phyloP scores from a whole-genome alignment of 2,888 invertebrate species.

The Cybosia mesomella region DNA sequence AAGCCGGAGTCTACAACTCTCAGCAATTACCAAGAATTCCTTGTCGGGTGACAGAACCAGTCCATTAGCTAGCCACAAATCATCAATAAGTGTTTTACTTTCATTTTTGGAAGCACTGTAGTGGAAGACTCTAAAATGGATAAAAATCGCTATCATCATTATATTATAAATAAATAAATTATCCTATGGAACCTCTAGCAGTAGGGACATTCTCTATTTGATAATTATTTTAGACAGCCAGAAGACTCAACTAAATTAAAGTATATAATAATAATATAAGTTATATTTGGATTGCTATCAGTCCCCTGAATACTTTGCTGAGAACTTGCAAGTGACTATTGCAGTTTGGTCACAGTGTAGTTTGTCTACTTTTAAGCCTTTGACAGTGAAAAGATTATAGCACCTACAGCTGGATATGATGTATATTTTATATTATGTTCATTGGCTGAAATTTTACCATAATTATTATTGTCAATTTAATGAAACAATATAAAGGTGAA shows the following conservation, averaged over 20 bases:
- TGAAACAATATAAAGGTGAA: background rate
- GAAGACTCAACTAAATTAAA: background rate
- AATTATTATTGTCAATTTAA: background rate
- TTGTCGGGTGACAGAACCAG: slow-evolving; percentile 93
- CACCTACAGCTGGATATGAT: background rate
- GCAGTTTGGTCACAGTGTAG: background rate
- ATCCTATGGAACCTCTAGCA: too few species aligned
- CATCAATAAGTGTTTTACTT: slow-evolving; percentile 91
- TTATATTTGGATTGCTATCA: background rate
- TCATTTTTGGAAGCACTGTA: slow-evolving; percentile 93
- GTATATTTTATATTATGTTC: background rate
- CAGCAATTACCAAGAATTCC: slow-evolving; percentile 93
- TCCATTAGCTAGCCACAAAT: slow-evolving; percentile 96
- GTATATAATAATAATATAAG: too few species aligned
- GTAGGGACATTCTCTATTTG: too few species aligned
- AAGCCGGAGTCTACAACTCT: slow-evolving; percentile 90
- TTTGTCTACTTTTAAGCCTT: background rate
- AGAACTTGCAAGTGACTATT: background rate
- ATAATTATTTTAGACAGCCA: too few species aligned
- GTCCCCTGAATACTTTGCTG: background rate
- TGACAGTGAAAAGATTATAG: background rate
- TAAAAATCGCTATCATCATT: slow-evolving; percentile 29
- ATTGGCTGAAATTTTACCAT: background rate
- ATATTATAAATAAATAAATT: too few species aligned
- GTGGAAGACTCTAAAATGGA: slow-evolving; percentile 89